Conservation (phyloP, 2,113 vertebrate species). For the Crocuta crocuta region DNA sequence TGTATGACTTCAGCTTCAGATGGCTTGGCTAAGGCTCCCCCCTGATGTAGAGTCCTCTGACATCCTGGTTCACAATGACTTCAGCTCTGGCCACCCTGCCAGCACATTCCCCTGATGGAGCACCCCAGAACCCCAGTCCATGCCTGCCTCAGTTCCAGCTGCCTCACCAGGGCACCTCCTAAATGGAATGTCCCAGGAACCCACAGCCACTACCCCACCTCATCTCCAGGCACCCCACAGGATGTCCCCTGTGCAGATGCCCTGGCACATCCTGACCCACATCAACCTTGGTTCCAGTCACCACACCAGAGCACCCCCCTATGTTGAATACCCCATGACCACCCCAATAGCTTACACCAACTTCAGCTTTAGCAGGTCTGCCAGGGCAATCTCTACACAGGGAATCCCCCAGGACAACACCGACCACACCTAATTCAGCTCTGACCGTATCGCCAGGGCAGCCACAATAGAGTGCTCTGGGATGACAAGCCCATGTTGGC, state of each 20-base stretch:
- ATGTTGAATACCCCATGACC: background rate
- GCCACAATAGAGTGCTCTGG: background rate
- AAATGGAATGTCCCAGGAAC: background rate
- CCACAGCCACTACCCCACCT: background rate
- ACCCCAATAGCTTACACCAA: background rate
- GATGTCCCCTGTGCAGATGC: background rate
- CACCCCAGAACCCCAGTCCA: background rate
- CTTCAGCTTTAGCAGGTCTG: background rate
- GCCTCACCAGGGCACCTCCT: background rate
- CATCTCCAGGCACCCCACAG: background rate
- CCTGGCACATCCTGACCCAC: background rate
- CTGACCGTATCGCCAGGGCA: background rate
- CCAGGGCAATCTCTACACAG: background rate
- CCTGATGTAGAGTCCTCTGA: background rate
- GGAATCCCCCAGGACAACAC: background rate
- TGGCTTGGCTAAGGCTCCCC: background rate
- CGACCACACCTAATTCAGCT: background rate
- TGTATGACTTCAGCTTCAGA: background rate
- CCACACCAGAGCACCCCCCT: background rate
- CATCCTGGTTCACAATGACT: background rate
- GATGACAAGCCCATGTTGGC: background rate
- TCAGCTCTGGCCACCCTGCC: background rate
- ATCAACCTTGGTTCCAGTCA: background rate
- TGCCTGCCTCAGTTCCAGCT: background rate
- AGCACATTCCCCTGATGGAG: background rate